Evolutionary conservation across 1,140 invertebrate genomes (phyloP).

Genomic region (Augochlora pura): DNA sequence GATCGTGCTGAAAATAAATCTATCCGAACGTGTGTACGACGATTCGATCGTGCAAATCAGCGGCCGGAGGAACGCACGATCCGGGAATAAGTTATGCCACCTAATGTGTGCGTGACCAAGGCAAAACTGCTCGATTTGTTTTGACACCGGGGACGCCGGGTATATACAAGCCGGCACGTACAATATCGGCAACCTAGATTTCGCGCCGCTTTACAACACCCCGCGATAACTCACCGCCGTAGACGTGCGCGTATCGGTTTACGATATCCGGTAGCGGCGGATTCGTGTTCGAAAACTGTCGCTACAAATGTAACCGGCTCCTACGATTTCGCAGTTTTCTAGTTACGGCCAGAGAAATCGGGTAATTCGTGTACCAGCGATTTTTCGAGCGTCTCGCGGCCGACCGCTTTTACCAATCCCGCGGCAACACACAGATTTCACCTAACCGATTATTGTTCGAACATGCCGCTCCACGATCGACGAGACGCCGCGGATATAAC

Average conservation of each 20-base stretch:
- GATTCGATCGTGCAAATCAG: constrained; percentile 49
- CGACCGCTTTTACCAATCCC: not conserved
- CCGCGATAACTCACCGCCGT: constrained; percentile 6
- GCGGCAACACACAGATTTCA: not conserved
- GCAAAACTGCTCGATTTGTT: constrained; percentile 45
- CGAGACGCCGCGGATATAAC: not conserved
- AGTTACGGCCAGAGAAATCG: not conserved
- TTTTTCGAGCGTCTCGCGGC: not conserved
- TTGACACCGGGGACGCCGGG: constrained; percentile 27
- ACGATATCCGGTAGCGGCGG: constrained; percentile 27
- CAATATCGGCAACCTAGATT: constrained; percentile 33
- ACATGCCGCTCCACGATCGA: not conserved
- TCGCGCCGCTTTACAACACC: constrained; percentile 7
- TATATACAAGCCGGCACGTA: constrained; percentile 2
- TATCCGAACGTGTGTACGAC: constrained; percentile 37
- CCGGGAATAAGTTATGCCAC: constrained; percentile 38
- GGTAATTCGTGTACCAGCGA: not conserved
- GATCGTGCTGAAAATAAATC: constrained; percentile 36
- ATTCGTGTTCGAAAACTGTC: constrained; percentile 28
- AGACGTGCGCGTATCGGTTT: constrained; percentile 9
- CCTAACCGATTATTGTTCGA: not conserved
- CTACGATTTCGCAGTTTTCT: not conserved
- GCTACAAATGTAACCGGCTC: constrained; percentile 6
- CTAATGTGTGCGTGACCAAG: constrained; percentile 36
- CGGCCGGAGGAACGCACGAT: constrained; percentile 26